Conservation (phyloP, 2,797 vertebrate genomes). For the Zenarchopterus dispar region DNA sequence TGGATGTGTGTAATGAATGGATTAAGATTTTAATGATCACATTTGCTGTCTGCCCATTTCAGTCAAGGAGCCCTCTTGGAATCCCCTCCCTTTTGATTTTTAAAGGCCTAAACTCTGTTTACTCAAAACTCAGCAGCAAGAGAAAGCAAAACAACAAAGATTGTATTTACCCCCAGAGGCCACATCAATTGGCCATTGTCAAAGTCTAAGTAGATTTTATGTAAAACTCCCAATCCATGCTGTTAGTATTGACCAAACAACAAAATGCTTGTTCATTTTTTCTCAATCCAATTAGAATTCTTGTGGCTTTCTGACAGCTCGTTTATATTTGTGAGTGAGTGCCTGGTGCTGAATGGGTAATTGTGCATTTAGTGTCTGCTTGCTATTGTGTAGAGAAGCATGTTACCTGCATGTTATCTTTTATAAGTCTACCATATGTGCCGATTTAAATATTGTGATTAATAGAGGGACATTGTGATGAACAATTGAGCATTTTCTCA, state of each 20-base stretch:
- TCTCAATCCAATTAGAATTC: constrained; percentile 79
- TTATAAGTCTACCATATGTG: constrained; percentile 61
- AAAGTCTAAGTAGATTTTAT: constrained; percentile 79
- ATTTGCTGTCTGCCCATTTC: constrained; percentile 50
- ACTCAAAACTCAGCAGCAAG: constrained; percentile 58
- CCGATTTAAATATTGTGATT: constrained; percentile 71
- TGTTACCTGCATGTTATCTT: constrained; percentile 61
- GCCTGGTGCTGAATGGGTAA: constrained; percentile 66
- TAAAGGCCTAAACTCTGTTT: constrained; percentile 54
- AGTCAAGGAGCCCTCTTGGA: constrained; percentile 33
- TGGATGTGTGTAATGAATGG: constrained; percentile 15
- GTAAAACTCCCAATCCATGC: constrained; percentile 76
- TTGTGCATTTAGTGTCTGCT: constrained; percentile 64
- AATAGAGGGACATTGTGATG: constrained; percentile 58
- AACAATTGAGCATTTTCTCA: constrained; percentile 60
- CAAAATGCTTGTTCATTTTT: constrained; percentile 78
- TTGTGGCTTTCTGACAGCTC: constrained; percentile 78
- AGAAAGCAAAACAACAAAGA: constrained; percentile 49
- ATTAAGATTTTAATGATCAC: constrained; percentile 52
- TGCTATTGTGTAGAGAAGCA: constrained; percentile 60
- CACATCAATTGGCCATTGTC: constrained; percentile 68
- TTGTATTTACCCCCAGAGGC: constrained; percentile 59
- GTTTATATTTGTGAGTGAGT: constrained; percentile 80
- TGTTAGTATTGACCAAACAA: constrained; percentile 80
- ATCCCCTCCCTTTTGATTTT: constrained; percentile 24